Percentiles rank a stretch among this genome's conserved stretches.
Conservation (phyloP, 1,140 invertebrate genomes). For the Linepithema humile region DNA sequence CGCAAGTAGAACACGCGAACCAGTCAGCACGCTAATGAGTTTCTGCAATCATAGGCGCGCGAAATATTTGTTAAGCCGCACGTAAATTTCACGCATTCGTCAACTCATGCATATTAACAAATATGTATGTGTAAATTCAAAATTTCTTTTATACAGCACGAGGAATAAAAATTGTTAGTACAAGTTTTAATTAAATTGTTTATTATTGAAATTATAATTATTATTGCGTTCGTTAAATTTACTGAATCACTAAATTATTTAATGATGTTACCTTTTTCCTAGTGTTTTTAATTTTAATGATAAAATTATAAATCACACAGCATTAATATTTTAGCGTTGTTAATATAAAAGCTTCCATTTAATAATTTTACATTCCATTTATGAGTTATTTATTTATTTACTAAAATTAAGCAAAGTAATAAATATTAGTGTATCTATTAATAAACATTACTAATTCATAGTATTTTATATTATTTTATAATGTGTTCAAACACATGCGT, state of each 20-base stretch:
- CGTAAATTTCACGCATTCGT: not conserved
- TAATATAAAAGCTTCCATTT: not conserved
- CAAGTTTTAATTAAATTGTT: not conserved
- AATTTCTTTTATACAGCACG: not conserved
- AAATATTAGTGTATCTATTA: too few species aligned
- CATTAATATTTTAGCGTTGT: too few species aligned
- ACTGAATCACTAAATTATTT: slow-evolving; percentile 7
- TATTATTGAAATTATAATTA: not conserved
- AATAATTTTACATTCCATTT: too few species aligned
- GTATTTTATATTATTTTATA: too few species aligned
- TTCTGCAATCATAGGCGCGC: not conserved
- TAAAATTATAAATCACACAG: not conserved
- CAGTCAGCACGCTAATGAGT: slow-evolving; percentile 15
- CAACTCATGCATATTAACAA: not conserved
- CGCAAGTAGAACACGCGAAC: not conserved
- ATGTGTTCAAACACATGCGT: not conserved
- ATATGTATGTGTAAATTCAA: not conserved
- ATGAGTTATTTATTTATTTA: too few species aligned
- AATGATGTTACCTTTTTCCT: not conserved
- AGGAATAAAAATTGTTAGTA: not conserved
- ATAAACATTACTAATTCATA: too few species aligned
- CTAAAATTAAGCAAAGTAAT: too few species aligned
- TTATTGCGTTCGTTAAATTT: too few species aligned
- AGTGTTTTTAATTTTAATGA: not conserved
- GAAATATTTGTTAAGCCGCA: slow-evolving; percentile 14